phyloP scores from a whole-genome alignment of 2,113 vertebrate genomes.

The Dendropsophus ebraccatus region DNA sequence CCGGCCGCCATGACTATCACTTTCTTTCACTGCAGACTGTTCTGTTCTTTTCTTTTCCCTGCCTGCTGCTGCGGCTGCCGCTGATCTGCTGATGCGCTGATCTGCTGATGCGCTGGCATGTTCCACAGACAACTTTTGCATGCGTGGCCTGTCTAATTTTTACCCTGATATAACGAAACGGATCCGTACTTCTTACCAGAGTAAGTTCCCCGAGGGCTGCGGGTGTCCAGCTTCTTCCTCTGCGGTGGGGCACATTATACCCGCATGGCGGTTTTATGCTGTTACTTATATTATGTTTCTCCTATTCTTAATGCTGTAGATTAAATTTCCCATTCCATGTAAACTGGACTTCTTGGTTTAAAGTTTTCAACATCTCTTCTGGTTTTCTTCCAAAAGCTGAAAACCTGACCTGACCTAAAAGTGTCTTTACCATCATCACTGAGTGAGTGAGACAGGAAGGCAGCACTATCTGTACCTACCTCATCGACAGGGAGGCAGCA shows the following conservation, averaged over 20 bases:
- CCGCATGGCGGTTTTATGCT: too few species aligned
- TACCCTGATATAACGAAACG: slow-evolving; percentile 99
- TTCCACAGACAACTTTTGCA: slow-evolving; percentile 98
- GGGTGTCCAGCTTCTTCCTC: slow-evolving; percentile 60
- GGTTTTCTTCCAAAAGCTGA: too few species aligned
- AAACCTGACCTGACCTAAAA: too few species aligned
- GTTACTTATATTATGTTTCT: too few species aligned
- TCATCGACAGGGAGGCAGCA: not conserved
- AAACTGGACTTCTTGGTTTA: too few species aligned
- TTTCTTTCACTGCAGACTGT: slow-evolving; percentile 82
- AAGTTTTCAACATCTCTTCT: too few species aligned
- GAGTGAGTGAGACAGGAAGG: not conserved
- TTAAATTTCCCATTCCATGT: not conserved
- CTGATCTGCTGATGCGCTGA: slow-evolving; percentile 79
- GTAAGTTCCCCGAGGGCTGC: slow-evolving; percentile 86
- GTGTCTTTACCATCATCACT: not conserved
- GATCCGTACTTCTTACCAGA: slow-evolving; percentile 99
- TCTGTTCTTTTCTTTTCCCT: slow-evolving; percentile 81
- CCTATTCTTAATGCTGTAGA: not conserved
- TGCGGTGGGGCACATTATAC: not conserved
- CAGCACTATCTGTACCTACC: too few species aligned
- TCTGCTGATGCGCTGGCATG: slow-evolving; percentile 95
- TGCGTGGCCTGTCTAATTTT: slow-evolving; percentile 99
- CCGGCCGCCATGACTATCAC: slow-evolving; percentile 76
- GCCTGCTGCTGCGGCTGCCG: slow-evolving; percentile 77